Percentiles rank a stretch among this genome's conserved stretches.
Conservation (phyloP, 1,140 invertebrate species). For the Apocrypta bakeri region DNA sequence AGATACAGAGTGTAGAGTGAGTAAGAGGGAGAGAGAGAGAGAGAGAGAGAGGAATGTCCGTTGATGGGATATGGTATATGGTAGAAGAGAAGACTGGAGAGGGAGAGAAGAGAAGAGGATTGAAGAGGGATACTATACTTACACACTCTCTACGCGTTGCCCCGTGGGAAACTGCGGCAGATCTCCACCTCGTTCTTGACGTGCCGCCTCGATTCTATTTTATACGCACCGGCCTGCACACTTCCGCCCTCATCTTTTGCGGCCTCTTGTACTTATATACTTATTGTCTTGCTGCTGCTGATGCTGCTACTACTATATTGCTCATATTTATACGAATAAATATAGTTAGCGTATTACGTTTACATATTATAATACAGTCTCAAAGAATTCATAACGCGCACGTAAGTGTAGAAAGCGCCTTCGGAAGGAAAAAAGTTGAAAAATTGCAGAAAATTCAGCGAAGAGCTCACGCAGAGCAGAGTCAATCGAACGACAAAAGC, state of each 20-base stretch:
- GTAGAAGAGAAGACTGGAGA: neutral
- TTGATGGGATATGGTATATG: conserved; percentile 5
- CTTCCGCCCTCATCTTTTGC: conserved; percentile 50
- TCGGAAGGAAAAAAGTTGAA: too few species aligned
- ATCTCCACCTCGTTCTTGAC: conserved; percentile 34
- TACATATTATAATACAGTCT: too few species aligned
- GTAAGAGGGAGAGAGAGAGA: neutral
- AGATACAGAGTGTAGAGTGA: neutral
- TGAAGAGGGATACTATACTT: conserved; percentile 29
- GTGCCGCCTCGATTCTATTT: conserved; percentile 48
- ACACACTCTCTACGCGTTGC: neutral
- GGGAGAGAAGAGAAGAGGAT: conserved; percentile 17
- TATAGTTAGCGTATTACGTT: too few species aligned
- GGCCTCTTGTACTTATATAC: neutral
- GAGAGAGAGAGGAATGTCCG: neutral
- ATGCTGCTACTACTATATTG: too few species aligned
- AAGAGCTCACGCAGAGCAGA: neutral
- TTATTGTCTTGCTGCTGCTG: neutral
- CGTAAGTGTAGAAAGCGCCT: too few species aligned
- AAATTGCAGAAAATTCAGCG: too few species aligned
- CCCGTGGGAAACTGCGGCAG: conserved; percentile 47
- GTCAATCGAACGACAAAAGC: neutral
- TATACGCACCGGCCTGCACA: conserved; percentile 29
- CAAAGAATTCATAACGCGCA: too few species aligned
- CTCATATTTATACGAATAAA: too few species aligned